Conservation (phyloP, 2,888 invertebrate genomes). For the Portevinia maculata region DNA sequence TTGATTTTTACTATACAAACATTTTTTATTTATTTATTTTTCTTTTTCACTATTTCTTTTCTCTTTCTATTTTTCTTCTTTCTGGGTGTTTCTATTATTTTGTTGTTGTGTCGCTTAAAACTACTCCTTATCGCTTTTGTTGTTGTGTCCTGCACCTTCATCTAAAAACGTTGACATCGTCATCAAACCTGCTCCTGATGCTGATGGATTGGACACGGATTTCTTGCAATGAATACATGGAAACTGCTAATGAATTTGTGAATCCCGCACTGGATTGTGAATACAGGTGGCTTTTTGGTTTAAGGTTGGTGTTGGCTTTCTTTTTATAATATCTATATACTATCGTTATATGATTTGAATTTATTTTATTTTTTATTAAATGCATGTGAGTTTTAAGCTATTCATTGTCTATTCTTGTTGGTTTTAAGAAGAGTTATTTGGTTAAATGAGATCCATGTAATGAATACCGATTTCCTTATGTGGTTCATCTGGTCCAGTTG, state of each 20-base stretch:
- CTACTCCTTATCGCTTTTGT: slow-evolving; percentile 56
- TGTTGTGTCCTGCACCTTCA: slow-evolving; percentile 47
- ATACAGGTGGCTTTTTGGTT: slow-evolving; percentile 94
- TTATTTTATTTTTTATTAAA: not conserved
- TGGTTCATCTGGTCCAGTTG: too few relatives aligned
- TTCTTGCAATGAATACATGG: not conserved
- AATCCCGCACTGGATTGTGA: slow-evolving; percentile 45
- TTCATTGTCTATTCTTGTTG: too few relatives aligned
- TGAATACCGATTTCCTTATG: too few relatives aligned
- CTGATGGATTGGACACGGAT: slow-evolving; percentile 59
- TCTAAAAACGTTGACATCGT: slow-evolving; percentile 31
- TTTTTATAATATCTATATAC: slow-evolving; percentile 32
- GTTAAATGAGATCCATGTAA: too few relatives aligned
- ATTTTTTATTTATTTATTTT: slow-evolving; percentile 28
- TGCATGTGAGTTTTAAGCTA: not conserved
- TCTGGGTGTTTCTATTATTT: slow-evolving; percentile 54
- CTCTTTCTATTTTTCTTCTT: slow-evolving; percentile 40
- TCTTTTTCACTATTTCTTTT: slow-evolving; percentile 23
- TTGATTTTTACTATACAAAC: slow-evolving; percentile 35
- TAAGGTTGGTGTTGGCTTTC: slow-evolving; percentile 89
- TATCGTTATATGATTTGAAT: not conserved
- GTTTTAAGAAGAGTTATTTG: too few relatives aligned
- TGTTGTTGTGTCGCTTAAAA: slow-evolving; percentile 49
- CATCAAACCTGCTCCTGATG: slow-evolving; percentile 40
- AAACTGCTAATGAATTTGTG: slow-evolving; percentile 18